These are phyloP conservation scores for Chrysemys picta DNA, from an alignment of 2,113 vertebrate species.

Conservation along the genomic window DNA sequence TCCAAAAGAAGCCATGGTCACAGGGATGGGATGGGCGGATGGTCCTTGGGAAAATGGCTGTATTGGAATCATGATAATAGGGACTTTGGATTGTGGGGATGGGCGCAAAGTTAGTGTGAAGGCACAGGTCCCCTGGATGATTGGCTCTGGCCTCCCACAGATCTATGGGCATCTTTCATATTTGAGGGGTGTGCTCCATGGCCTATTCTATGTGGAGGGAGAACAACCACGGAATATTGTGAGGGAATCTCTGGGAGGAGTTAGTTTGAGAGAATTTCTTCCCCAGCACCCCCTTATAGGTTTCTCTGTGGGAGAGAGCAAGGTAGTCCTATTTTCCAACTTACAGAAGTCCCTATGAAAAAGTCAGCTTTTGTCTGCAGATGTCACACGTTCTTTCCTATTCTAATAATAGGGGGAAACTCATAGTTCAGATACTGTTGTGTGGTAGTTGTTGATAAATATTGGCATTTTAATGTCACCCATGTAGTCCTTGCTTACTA, in stretches of 20 bases:
- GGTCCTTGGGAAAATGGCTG: neutral
- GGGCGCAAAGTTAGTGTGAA: neutral
- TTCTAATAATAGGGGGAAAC: neutral
- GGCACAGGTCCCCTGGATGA: neutral
- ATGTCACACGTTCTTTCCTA: neutral
- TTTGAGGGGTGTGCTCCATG: neutral
- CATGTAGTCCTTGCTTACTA: constrained; percentile 6
- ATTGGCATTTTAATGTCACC: neutral
- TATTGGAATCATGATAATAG: neutral
- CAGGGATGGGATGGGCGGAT: neutral
- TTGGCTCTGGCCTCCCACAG: neutral
- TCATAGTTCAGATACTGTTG: constrained; percentile 9
- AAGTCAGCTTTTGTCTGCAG: constrained; percentile 6
- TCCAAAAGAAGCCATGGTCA: neutral
- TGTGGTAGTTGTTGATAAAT: neutral
- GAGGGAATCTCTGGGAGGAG: neutral
- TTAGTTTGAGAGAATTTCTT: neutral
- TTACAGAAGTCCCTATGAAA: neutral
- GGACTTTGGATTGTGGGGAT: neutral
- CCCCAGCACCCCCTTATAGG: neutral
- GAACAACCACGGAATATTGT: neutral
- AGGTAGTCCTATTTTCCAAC: neutral
- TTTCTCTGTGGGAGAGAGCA: neutral
- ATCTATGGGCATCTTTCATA: accelerated
- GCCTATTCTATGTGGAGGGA: neutral